Evolutionary conservation across 2,797 vertebrate genomes (phyloP), one percentile per base, ranked within the genome.

Genomic region (Girardinus metallicus): DNA sequence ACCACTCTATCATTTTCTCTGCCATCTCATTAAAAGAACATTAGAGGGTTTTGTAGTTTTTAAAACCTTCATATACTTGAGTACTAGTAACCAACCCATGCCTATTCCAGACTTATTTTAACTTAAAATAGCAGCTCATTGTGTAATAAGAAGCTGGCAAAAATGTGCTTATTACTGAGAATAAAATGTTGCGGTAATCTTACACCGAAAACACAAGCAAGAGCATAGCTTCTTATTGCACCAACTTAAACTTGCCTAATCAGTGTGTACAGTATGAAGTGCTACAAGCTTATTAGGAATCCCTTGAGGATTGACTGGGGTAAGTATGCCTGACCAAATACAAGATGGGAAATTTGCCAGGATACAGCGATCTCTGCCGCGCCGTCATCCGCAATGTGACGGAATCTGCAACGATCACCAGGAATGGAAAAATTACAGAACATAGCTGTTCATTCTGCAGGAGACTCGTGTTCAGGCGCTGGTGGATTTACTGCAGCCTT

Each of bases 401-500:
- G 1, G 71, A 75, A 80, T 60, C 46, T 79, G 47, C 64, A 77
- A 26, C 78, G 53, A 79, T 36, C 66, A 73, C 51, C 3, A 13
- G 44, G 15, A 44, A 1, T 16, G 51, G 64, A 49, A 64, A 51
- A 76, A 80, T 73, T 46, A 39, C 26, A 47, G 62, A 80, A 57
- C 62, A 16, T 7, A 85, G 73, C 81, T 39, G 46, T 76, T 41
- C 41, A 64, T 74, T 75, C 80, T 78, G 8, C 83, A 64, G 53
- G 60, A 64, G 39, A 64, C 83, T 83, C 85, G 78, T 86, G 78
- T 82, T 77, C 60, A 36, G 76, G 75, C 76, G 88, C 85, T 85
- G 88, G 83, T 76, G 74, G 86, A 88, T 85, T 90, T 87, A 66
- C 78, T 43, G 46, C 34, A 89, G 90, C 89, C 85, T 89, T 86